Evolutionary conservation across 2,888 invertebrate species (phyloP).

Genomic region (Campopleginae sp.): DNA sequence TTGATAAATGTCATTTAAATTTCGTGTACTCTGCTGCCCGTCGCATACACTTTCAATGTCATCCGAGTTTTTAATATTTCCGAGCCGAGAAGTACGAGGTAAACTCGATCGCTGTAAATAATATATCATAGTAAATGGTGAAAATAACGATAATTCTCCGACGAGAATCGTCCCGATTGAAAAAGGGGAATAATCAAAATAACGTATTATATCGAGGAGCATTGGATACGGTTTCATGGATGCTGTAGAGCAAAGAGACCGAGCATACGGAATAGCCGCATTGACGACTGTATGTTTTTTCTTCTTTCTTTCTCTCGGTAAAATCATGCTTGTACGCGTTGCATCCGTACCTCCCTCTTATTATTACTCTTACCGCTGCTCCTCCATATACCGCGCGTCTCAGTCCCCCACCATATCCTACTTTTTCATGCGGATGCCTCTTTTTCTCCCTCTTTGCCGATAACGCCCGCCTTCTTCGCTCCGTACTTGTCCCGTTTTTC

Average conservation of each 20-base stretch:
- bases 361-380: too few relatives aligned
- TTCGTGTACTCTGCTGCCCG: too few relatives aligned
- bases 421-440: conserved; percentile 34
- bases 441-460: conserved; percentile 61
- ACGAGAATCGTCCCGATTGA: too few relatives aligned
- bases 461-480: conserved; percentile 58
- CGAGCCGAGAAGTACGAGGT: neutral
- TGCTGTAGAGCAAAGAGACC: conserved; percentile 25
- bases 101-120: too few relatives aligned
- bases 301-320: conserved; percentile 35
- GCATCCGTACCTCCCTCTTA: conserved; percentile 52
- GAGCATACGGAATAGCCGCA: conserved; percentile 28
- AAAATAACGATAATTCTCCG: neutral
- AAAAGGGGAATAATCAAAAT: too few relatives aligned
- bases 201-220: neutral
- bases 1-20: neutral
- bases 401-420: conserved; percentile 17
- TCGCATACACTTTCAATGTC: too few relatives aligned
- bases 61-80: neutral
- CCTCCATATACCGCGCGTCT: conserved; percentile 21
- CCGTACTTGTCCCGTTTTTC: conserved; percentile 53
- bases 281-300: neutral
- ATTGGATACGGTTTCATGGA: neutral
- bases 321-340: conserved; percentile 42
- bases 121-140: too few relatives aligned